A percentile compares a stretch with the other conserved stretches of the same genome.
These are phyloP conservation scores for Chloroclystis v-ata DNA, from an alignment of 2,888 invertebrate species.

Conservation along the genomic window DNA sequence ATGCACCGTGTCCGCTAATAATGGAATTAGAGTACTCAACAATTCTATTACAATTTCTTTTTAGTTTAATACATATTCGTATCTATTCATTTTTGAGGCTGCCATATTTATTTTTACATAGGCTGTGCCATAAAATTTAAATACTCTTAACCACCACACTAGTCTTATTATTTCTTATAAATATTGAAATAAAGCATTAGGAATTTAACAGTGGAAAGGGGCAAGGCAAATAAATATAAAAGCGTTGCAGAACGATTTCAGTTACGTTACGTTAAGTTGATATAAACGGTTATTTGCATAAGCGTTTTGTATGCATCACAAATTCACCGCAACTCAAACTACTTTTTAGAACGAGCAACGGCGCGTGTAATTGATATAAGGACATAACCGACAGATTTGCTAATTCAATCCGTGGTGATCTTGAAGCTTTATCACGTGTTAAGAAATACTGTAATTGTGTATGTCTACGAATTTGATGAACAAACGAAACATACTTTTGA, in stretches of 20 bases:
- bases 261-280: not conserved
- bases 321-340: not conserved
- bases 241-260: conserved; percentile 26
- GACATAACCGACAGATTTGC: too few species aligned
- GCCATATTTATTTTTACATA: conserved; percentile 30
- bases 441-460: too few species aligned
- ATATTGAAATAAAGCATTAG: conserved; percentile 35
- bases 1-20: conserved; percentile 4
- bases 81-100: conserved; percentile 37
- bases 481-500: too few species aligned
- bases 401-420: too few species aligned
- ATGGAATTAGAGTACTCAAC: not conserved
- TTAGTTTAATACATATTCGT: conserved; percentile 19
- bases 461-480: too few species aligned
- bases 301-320: not conserved
- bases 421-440: too few species aligned
- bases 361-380: too few species aligned
- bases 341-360: too few species aligned
- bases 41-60: not conserved
- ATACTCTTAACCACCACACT: conserved; percentile 37
- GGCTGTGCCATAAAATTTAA: conserved; percentile 43
- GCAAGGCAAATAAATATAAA: conserved; percentile 32
- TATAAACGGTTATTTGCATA: not conserved
- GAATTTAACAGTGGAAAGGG: conserved; percentile 46
- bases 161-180: conserved; percentile 39